A percentile compares a stretch with the other conserved stretches of the same genome.
These are phyloP conservation scores for Progne subis DNA, from an alignment of 2,113 vertebrate species.

Conservation along the genomic window DNA sequence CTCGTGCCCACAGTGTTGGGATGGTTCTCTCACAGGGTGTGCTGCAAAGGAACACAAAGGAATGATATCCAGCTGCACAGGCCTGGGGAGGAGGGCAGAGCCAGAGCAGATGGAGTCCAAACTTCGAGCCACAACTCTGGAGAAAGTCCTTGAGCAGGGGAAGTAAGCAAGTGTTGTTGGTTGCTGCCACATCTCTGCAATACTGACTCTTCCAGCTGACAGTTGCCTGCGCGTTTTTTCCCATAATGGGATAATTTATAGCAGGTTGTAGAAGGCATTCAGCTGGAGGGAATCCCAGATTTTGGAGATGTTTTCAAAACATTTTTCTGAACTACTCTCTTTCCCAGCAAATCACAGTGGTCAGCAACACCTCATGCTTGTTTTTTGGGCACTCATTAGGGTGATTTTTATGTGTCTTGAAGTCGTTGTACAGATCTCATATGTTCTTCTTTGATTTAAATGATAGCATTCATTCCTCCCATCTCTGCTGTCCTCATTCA, in stretches of 20 bases:
- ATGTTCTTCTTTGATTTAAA: neutral
- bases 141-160: neutral
- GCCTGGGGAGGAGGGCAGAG: neutral
- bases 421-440: neutral
- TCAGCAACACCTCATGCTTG: neutral
- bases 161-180: neutral
- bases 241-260: slow-evolving; percentile 2
- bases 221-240: neutral
- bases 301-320: slow-evolving; percentile 22
- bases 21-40: fast-evolving
- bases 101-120: neutral
- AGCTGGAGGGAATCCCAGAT: slow-evolving; percentile 38
- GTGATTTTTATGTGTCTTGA: neutral
- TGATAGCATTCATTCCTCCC: neutral
- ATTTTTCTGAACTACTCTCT: neutral
- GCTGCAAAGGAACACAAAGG: fast-evolving
- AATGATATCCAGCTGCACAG: neutral
- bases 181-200: neutral
- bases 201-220: neutral
- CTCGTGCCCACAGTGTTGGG: fast-evolving
- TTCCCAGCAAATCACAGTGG: neutral
- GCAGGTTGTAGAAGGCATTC: slow-evolving; percentile 19
- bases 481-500: neutral
- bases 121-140: neutral
- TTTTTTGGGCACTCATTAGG: neutral